Conservation (phyloP, 1,140 invertebrate species). For the Triops cancriformis region DNA sequence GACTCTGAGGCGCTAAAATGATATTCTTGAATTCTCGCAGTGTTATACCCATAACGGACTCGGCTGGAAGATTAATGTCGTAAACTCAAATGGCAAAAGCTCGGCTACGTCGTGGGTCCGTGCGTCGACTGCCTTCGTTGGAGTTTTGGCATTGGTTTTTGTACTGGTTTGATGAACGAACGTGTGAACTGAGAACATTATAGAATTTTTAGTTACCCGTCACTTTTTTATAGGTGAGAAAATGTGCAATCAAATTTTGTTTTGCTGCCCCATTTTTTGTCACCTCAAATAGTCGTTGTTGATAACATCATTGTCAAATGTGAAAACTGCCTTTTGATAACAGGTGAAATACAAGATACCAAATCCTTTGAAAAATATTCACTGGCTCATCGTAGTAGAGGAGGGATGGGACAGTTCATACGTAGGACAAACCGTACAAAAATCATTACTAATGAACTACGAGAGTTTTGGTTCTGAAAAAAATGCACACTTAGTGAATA, state of each 20-base stretch:
- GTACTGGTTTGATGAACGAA: neutral
- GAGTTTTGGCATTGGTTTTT: neutral
- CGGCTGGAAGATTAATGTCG: constrained; percentile 87
- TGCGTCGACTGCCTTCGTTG: neutral
- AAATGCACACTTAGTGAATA: no score
- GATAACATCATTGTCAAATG: neutral
- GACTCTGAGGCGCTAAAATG: constrained; percentile 15
- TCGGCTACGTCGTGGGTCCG: neutral
- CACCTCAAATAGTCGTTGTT: constrained; percentile 1
- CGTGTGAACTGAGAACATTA: neutral
- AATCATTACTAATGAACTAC: no score
- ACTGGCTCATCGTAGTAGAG: no score
- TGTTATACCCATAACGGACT: constrained; percentile 84
- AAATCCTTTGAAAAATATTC: no score
- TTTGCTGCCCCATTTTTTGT: neutral
- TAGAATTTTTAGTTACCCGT: neutral
- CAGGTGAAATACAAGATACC: neutral
- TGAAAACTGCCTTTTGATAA: constrained; percentile 4
- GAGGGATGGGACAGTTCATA: no score
- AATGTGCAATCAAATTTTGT: neutral
- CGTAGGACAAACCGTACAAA: no score
- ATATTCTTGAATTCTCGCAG: no score
- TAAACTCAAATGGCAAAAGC: constrained; percentile 46
- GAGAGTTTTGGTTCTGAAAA: no score
- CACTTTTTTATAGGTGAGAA: neutral